Base-by-base conservation (phyloP, 92 coral and sea anemone genomes). In the Muricea muricata region DNA sequence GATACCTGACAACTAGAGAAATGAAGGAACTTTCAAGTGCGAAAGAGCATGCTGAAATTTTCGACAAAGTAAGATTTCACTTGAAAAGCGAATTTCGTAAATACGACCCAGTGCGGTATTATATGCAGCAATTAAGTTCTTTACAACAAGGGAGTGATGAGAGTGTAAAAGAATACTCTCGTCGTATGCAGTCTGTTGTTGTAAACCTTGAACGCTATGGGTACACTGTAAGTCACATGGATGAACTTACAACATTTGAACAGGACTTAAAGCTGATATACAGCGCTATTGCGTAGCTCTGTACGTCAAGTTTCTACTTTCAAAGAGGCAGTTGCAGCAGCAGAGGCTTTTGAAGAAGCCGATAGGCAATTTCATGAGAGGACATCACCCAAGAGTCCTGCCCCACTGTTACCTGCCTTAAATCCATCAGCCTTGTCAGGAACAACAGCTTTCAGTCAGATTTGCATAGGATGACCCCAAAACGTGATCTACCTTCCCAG, bases 51-150 rank as follows among this genome's bases (percentile, higher is more conserved):
- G 61, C 6, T 17, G 20, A 54, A 7, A 7, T 54, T 54, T 54
- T 65, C 42, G n/a, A n/a, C 24, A 70, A 70, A 54, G 77, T 70
- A 30, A 14, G n/a, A 32, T 48, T 34, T 12, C 47, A 70, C 9
- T 70, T 70, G 15, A 70, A 34, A 70, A 23, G 11, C 39, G 77
- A 70, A 34, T 32, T 70, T 37, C 77, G 39, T 34, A 37, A 70
- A 40, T 70, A 70, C 17, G 77, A 40, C 50, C 77, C 35, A 65
- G n/a, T n/a, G n/a, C n/a, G n/a, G n/a, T n/a, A n/a, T n/a, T n/a
- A n/a, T n/a, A n/a, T n/a, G n/a, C n/a, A 1, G 18, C 72, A 65
- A 34, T 25, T 65, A 26, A 15, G 72, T 11, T 65, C 72, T 9
- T 24, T 65, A 4, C 35, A 65, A 15, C 72, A 65, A 9, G 39